phyloP scores from a whole-genome alignment of 2,888 invertebrate genomes.

The Nematopogon swammerdamellus region DNA sequence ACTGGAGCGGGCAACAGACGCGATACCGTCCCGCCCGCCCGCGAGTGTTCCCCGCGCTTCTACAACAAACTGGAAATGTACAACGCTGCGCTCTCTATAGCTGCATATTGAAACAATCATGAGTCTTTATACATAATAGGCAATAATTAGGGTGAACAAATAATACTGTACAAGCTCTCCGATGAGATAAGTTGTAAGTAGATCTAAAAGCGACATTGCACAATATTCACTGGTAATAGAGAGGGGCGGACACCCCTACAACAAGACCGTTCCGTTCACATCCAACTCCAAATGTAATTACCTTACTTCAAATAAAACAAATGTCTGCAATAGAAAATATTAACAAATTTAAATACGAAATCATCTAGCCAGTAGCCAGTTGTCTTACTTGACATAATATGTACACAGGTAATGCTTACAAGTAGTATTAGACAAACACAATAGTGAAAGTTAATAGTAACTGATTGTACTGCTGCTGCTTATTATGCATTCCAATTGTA shows the following conservation, averaged over 20 bases:
- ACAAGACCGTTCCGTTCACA: neutral
- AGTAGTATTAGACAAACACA: constrained; percentile 37
- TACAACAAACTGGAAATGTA: no score
- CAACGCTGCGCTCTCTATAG: no score
- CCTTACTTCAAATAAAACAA: neutral
- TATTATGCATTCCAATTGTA: constrained; percentile 49
- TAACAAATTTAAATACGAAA: constrained; percentile 36
- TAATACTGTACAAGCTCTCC: neutral
- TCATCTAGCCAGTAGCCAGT: constrained; percentile 52
- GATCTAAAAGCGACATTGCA: neutral
- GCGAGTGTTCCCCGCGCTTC: no score
- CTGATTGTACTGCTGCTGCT: constrained; percentile 33
- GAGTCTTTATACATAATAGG: no score
- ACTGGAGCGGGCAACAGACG: no score
- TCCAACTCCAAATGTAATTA: neutral
- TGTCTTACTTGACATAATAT: constrained; percentile 41
- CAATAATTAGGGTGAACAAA: neutral
- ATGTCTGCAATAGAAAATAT: neutral
- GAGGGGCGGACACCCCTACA: no score
- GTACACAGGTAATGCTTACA: no score
- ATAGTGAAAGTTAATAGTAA: constrained; percentile 28
- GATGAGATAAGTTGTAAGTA: neutral
- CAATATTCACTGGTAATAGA: neutral
- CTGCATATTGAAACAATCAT: no score
- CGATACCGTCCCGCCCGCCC: no score